phyloP scores from a whole-genome alignment of 64 coral and sea anemone species.

The Anthopleura sola region DNA sequence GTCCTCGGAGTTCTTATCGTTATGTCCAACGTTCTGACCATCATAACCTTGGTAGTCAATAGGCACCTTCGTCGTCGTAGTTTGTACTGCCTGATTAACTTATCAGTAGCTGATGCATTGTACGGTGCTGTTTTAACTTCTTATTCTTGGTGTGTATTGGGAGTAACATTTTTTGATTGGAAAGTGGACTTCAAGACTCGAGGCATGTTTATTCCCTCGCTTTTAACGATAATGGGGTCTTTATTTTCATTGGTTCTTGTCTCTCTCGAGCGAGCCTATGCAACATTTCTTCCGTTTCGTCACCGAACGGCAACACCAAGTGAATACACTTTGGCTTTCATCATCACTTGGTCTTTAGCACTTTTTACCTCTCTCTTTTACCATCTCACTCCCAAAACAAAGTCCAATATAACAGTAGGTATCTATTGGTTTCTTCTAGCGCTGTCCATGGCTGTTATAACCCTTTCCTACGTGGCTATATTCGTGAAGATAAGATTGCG shows the following conservation, averaged over 20 bases:
- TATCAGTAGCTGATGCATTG: neutral
- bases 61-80: neutral
- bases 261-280: neutral
- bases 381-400: no score
- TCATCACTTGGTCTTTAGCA: neutral
- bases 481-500: neutral
- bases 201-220: no score
- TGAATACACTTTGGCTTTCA: neutral
- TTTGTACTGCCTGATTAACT: slow-evolving; percentile 5
- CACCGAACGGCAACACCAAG: neutral
- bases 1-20: neutral
- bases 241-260: slow-evolving; percentile 12
- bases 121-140: neutral
- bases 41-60: neutral
- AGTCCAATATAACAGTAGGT: no score
- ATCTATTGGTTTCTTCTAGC: neutral
- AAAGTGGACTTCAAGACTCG: neutral
- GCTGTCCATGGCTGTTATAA: neutral
- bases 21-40: neutral
- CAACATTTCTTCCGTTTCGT: neutral
- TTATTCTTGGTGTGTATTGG: neutral
- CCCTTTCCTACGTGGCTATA: neutral
- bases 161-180: neutral
- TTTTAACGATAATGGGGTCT: no score
- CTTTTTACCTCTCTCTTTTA: neutral